Conservation (phyloP, 2,888 invertebrate species). For the Parnassius apollo region DNA sequence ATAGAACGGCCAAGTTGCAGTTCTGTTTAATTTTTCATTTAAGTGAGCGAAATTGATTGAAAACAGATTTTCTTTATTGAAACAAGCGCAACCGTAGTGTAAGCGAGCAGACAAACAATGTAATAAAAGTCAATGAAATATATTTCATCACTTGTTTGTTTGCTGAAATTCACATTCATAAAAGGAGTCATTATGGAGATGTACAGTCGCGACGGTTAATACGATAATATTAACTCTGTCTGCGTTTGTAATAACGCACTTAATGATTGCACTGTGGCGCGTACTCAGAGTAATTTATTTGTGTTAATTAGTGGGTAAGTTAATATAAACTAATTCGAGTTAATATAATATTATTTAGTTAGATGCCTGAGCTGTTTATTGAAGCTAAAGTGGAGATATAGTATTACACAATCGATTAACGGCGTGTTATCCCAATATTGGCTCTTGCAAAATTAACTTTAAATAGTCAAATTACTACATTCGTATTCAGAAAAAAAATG, state of each 20-base stretch:
- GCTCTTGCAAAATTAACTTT: too few species aligned
- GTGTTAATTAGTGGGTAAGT: too few species aligned
- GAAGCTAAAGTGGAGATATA: too few species aligned
- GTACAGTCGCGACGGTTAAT: neutral
- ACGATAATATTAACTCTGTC: neutral
- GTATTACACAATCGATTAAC: too few species aligned
- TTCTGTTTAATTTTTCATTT: slow-evolving; percentile 7
- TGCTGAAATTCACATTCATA: slow-evolving; percentile 3
- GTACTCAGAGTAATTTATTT: neutral
- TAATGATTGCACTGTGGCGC: neutral
- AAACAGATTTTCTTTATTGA: slow-evolving; percentile 9
- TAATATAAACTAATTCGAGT: too few species aligned
- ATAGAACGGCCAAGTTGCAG: neutral
- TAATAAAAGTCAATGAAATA: neutral
- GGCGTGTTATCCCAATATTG: too few species aligned
- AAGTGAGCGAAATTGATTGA: slow-evolving; percentile 11
- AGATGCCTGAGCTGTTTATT: too few species aligned
- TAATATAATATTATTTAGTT: too few species aligned
- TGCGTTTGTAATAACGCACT: neutral
- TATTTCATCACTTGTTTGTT: slow-evolving; percentile 2
- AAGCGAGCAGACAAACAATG: slow-evolving; percentile 1
- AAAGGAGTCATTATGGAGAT: neutral
- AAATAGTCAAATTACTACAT: too few species aligned
- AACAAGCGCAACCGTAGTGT: slow-evolving; percentile 1
- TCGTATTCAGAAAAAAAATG: too few species aligned